Conservation (phyloP, 2,797 vertebrate species). For the Momotus momota region DNA sequence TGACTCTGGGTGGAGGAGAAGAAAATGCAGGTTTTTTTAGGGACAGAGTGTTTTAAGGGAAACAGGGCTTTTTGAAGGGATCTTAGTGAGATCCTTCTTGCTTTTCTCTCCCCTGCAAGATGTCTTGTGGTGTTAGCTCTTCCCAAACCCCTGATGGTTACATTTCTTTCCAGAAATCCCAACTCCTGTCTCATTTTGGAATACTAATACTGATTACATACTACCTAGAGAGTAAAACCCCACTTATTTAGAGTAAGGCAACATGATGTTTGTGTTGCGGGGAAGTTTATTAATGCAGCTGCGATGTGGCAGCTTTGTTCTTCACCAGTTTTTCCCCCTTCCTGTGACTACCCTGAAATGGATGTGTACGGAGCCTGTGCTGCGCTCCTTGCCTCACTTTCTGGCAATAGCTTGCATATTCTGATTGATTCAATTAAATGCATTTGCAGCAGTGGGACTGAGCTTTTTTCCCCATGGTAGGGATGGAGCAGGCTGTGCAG, state of each 20-base stretch:
- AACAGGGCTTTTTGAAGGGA: background rate
- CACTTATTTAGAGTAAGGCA: background rate
- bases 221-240: background rate
- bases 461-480: background rate
- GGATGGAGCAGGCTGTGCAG: background rate
- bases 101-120: background rate
- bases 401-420: accelerated
- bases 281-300: background rate
- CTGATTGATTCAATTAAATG: background rate
- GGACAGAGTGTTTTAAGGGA: background rate
- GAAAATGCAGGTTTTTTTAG: background rate
- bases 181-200: background rate
- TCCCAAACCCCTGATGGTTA: background rate
- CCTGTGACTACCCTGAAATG: background rate
- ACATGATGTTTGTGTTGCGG: background rate
- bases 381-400: background rate
- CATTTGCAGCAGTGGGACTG: background rate
- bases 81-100: background rate
- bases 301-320: background rate
- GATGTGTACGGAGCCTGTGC: background rate
- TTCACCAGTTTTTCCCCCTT: background rate
- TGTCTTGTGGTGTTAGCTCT: background rate
- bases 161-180: background rate
- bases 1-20: background rate
- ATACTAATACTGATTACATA: background rate